phyloP scores from a whole-genome alignment of 2,113 vertebrate species.

The Tragulus kanchil region DNA sequence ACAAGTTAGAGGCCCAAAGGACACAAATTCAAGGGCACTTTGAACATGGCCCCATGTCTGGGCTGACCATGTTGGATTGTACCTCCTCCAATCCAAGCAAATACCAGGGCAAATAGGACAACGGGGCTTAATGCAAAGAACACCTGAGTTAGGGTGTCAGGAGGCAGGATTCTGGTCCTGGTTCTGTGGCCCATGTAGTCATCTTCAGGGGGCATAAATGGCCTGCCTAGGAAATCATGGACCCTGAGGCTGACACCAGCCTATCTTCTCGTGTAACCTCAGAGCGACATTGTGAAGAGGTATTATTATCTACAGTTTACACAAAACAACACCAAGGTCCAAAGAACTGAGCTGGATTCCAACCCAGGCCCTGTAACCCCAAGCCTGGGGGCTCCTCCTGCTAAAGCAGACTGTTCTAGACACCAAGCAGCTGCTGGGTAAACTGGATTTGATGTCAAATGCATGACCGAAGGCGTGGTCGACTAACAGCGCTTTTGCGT shows the following conservation, averaged over 20 bases:
- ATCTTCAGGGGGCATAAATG: background rate
- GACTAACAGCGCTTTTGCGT: background rate
- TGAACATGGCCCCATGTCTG: background rate
- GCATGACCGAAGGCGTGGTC: accelerated
- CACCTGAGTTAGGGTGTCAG: background rate
- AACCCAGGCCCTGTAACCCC: background rate
- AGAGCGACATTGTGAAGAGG: background rate
- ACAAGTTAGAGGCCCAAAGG: background rate
- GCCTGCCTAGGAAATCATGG: background rate
- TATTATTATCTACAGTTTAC: background rate
- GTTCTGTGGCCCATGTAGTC: background rate
- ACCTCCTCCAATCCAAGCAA: background rate
- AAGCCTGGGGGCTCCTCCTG: background rate
- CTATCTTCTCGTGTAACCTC: background rate
- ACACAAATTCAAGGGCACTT: background rate
- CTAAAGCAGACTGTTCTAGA: too few relatives aligned
- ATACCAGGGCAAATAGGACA: background rate
- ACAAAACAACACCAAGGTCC: background rate
- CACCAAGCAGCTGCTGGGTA: background rate
- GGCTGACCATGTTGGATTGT: background rate
- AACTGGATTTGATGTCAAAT: background rate
- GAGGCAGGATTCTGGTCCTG: background rate
- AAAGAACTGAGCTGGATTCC: background rate
- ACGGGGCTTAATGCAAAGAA: background rate
- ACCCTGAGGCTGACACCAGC: background rate